Conservation (phyloP, 2,113 vertebrate species). For the Muntiacus reevesi region DNA sequence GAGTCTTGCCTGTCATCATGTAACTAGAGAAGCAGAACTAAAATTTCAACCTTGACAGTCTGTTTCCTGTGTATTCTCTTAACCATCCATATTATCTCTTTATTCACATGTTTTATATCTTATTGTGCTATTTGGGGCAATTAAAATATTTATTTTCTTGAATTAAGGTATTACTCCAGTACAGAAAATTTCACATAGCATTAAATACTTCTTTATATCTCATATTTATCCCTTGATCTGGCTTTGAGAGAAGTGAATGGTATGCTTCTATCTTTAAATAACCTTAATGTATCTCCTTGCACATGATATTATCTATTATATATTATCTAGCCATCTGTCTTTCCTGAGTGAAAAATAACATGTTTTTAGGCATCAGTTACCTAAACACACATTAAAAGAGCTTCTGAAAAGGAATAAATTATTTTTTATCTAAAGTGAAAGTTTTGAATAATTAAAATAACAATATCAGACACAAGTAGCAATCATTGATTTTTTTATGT, state of each 20-base stretch:
- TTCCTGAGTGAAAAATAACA: not conserved
- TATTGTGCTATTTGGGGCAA: accelerated
- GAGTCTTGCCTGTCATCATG: no score
- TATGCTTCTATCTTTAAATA: not conserved
- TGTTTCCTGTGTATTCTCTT: not conserved
- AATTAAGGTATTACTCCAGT: no score
- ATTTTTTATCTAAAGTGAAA: not conserved
- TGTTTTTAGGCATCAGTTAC: not conserved
- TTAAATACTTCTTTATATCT: not conserved
- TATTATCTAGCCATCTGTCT: not conserved
- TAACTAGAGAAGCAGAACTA: no score
- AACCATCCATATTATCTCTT: not conserved
- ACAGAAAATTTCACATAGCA: not conserved
- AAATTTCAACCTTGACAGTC: no score
- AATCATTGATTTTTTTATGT: not conserved
- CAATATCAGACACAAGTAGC: not conserved
- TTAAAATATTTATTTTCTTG: not conserved
- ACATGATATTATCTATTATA: not conserved
- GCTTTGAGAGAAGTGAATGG: not conserved
- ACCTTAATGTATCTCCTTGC: not conserved
- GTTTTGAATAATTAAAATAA: not conserved
- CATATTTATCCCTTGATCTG: not conserved
- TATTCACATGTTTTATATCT: accelerated
- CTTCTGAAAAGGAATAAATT: not conserved
- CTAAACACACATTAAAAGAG: not conserved